Evolutionary conservation across 1,140 invertebrate genomes (phyloP).

Genomic region (Pseudomyrmex flavicornis): DNA sequence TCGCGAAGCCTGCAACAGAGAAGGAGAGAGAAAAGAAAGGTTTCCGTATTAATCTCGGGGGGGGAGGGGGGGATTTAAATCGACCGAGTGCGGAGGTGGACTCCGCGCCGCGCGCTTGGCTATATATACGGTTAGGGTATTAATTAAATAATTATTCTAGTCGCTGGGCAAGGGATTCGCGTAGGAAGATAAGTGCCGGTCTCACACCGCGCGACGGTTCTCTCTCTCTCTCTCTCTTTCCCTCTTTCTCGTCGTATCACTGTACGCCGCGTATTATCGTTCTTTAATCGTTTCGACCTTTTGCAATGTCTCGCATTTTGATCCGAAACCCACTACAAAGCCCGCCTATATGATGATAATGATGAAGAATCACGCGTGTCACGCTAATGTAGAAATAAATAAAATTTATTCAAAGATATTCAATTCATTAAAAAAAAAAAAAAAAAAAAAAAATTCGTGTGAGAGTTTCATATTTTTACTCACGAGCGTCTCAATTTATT

Average conservation of each 20-base stretch:
- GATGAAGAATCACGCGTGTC: background rate
- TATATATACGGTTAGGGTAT: constrained; percentile 68
- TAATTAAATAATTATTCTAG: constrained; percentile 84
- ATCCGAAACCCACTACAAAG: constrained; percentile 2
- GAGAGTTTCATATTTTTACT: constrained; percentile 12
- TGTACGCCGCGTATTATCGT: constrained; percentile 67
- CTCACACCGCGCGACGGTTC: constrained; percentile 59
- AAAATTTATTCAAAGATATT: background rate
- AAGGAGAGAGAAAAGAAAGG: constrained; percentile 76
- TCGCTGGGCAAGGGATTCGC: constrained; percentile 72
- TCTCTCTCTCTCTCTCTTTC: background rate
- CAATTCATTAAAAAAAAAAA: too few species aligned
- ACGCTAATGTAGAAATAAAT: background rate
- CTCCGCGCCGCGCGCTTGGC: constrained; percentile 19
- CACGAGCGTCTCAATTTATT: constrained; percentile 58
- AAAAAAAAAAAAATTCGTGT: background rate
- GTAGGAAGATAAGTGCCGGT: constrained; percentile 83
- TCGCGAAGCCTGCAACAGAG: constrained; percentile 91
- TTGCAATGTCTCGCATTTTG: constrained; percentile 24
- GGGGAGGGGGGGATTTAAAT: constrained; percentile 71
- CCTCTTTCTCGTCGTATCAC: constrained; percentile 26
- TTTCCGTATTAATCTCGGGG: constrained; percentile 71
- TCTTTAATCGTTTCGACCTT: constrained; percentile 72
- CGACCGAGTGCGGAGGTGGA: constrained; percentile 74
- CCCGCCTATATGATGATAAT: background rate